Evolutionary conservation across 1,140 invertebrate species (phyloP).

Genomic region (Oedothorax gibbosus): DNA sequence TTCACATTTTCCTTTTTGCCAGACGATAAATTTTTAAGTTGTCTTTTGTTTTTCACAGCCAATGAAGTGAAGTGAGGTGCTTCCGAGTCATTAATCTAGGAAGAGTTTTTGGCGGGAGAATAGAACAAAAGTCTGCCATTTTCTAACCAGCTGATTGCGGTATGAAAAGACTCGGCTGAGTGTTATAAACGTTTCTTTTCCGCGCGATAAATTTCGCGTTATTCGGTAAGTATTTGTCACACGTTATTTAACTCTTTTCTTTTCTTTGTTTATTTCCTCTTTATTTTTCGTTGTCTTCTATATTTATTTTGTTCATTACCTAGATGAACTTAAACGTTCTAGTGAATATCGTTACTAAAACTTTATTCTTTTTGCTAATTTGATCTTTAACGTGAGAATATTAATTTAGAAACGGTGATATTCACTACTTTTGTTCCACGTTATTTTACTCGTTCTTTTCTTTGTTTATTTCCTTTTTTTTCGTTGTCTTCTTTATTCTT

Average conservation of each 20-base stretch:
- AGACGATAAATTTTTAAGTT: slow-evolving; percentile 50
- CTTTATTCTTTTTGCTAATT: too few species aligned
- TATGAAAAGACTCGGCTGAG: slow-evolving; percentile 40
- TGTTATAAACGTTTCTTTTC: slow-evolving; percentile 52
- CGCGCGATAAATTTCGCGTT: slow-evolving; percentile 56
- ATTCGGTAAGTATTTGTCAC: slow-evolving; percentile 60
- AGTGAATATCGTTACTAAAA: too few species aligned
- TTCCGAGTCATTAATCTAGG: slow-evolving; percentile 50
- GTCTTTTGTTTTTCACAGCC: slow-evolving; percentile 47
- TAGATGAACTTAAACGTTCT: not conserved
- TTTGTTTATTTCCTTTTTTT: too few species aligned
- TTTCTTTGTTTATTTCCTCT: not conserved
- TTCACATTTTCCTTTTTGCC: not conserved
- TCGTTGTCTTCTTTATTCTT: too few species aligned
- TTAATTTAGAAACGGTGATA: too few species aligned
- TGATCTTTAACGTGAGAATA: too few species aligned
- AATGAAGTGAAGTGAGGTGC: slow-evolving; percentile 59
- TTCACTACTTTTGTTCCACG: too few species aligned
- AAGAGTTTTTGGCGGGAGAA: slow-evolving; percentile 57
- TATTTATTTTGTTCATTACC: not conserved
- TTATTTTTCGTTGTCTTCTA: not conserved
- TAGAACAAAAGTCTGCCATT: slow-evolving; percentile 41
- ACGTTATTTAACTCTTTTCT: slow-evolving; percentile 51
- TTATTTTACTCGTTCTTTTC: too few species aligned
- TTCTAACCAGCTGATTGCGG: slow-evolving; percentile 35